A percentile compares a stretch with the other conserved stretches of the same genome.
These are phyloP conservation scores for Dynastes hyllus DNA, from an alignment of 2,888 invertebrate species.

Conservation along the genomic window DNA sequence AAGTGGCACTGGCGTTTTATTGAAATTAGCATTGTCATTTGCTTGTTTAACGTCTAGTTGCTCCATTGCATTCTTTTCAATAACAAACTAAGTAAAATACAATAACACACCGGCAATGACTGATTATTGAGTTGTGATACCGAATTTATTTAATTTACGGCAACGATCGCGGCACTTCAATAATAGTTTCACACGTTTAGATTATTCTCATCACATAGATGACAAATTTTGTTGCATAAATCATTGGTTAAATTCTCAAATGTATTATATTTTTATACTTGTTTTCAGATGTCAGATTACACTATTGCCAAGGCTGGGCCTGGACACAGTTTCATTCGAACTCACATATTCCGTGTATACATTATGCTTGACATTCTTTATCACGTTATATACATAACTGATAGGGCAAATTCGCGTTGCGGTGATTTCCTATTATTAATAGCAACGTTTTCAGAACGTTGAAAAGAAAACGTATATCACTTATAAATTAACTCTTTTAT, in stretches of 20 bases:
- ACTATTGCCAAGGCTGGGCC: slow-evolving; percentile 63
- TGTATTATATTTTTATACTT: slow-evolving; percentile 55
- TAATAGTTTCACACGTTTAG: slow-evolving; percentile 14
- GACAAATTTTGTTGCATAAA: slow-evolving; percentile 39
- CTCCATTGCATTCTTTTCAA: slow-evolving; percentile 51
- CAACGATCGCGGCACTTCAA: slow-evolving; percentile 33
- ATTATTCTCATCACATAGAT: slow-evolving; percentile 39
- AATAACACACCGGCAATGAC: slow-evolving; percentile 12
- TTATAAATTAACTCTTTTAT: slow-evolving; percentile 34
- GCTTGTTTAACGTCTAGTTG: slow-evolving; percentile 59
- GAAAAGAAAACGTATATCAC: slow-evolving; percentile 26
- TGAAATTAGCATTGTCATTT: slow-evolving; percentile 63
- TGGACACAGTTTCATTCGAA: slow-evolving; percentile 57
- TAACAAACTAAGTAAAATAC: slow-evolving; percentile 26
- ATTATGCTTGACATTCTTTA: slow-evolving; percentile 47
- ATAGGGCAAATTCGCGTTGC: slow-evolving; percentile 43
- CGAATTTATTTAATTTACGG: slow-evolving; percentile 34
- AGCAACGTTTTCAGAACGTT: slow-evolving; percentile 11
- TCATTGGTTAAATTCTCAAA: slow-evolving; percentile 37
- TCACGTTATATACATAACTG: slow-evolving; percentile 46
- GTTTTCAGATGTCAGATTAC: slow-evolving; percentile 64
- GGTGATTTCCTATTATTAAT: slow-evolving; percentile 44
- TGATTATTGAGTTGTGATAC: slow-evolving; percentile 26
- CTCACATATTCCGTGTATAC: slow-evolving; percentile 53
- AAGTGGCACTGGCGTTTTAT: slow-evolving; percentile 68